Conservation (phyloP, 1,140 invertebrate genomes). For the Asobara japonica region DNA sequence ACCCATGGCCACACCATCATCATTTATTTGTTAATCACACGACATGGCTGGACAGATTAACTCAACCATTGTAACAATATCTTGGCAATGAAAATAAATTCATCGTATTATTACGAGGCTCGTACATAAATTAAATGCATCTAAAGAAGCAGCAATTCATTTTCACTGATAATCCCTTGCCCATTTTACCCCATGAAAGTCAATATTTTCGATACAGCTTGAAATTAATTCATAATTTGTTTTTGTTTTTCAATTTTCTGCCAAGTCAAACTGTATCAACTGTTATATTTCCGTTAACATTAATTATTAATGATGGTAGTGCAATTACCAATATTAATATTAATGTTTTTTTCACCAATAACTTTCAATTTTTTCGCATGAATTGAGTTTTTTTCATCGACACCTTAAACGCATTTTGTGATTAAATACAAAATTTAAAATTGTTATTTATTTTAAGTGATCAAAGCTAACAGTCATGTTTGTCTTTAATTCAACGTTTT, state of each 20-base stretch:
- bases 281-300: constrained; percentile 48
- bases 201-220: constrained; percentile 60
- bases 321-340: too few species aligned
- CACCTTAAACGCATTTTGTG: constrained; percentile 5
- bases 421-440: constrained; percentile 18
- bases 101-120: neutral
- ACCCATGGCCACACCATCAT: constrained; percentile 68
- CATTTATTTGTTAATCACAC: constrained; percentile 65
- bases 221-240: constrained; percentile 52
- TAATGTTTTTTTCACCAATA: neutral
- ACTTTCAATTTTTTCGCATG: neutral
- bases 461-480: constrained; percentile 48
- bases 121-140: constrained; percentile 29
- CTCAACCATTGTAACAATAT: constrained; percentile 4
- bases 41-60: constrained; percentile 44
- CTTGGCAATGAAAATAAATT: constrained; percentile 3
- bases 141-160: constrained; percentile 38
- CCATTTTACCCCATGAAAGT: neutral
- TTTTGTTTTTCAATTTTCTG: constrained; percentile 36
- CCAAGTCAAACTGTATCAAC: constrained; percentile 63
- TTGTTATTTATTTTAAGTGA: constrained; percentile 13
- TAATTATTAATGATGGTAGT: too few species aligned
- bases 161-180: neutral
- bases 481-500: constrained; percentile 47
- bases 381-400: neutral